Conservation (phyloP, 1,140 invertebrate species). For the Ladona fulva region DNA sequence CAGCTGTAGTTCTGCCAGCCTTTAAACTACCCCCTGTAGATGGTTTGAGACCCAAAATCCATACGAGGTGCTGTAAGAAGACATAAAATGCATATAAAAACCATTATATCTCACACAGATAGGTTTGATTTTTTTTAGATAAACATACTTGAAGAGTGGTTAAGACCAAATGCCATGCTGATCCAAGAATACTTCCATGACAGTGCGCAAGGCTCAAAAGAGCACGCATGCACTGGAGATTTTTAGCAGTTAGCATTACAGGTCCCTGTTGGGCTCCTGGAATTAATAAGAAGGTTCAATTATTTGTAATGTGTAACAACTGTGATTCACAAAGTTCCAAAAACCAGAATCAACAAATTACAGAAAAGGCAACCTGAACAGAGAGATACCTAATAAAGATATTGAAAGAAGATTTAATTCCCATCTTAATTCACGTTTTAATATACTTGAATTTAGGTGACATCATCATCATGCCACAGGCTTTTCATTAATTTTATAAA, state of each 20-base stretch:
- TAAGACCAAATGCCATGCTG: slow-evolving; percentile 91
- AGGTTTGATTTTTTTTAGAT: neutral
- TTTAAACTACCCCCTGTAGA: slow-evolving; percentile 86
- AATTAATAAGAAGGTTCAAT: too few species aligned
- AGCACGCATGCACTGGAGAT: slow-evolving; percentile 91
- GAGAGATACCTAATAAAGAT: too few species aligned
- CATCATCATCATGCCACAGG: too few species aligned
- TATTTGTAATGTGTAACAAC: too few species aligned
- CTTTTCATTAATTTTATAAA: too few species aligned
- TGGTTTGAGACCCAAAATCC: slow-evolving; percentile 94
- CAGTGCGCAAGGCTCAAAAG: slow-evolving; percentile 80
- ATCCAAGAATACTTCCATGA: slow-evolving; percentile 83
- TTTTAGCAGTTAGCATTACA: slow-evolving; percentile 97
- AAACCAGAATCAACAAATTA: too few species aligned
- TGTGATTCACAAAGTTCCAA: too few species aligned
- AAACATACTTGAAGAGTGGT: slow-evolving; percentile 64
- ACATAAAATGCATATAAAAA: slow-evolving; percentile 6
- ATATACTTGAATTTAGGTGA: too few species aligned
- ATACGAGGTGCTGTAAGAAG: slow-evolving; percentile 77
- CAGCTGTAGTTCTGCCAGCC: slow-evolving; percentile 53
- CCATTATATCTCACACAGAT: neutral
- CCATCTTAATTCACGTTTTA: too few species aligned
- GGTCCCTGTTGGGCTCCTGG: slow-evolving; percentile 74
- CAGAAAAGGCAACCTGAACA: too few species aligned
- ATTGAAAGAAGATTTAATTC: too few species aligned